Evolutionary conservation across 1,140 invertebrate species (phyloP).

Genomic region (Camponotus pennsylvanicus): DNA sequence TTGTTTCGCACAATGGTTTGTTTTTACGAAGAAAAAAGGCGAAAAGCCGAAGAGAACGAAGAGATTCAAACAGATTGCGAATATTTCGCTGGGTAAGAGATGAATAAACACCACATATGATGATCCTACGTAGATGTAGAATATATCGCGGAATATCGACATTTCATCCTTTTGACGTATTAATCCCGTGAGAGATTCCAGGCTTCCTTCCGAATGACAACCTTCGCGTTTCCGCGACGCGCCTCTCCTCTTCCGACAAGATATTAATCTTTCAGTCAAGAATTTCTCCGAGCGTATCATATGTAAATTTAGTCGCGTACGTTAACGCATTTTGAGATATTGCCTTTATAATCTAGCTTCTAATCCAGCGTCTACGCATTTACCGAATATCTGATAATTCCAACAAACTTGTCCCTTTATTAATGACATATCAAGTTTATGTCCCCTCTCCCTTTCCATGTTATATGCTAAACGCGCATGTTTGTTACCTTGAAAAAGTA

Average conservation of each 20-base stretch:
- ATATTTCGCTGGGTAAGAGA: slow-evolving; percentile 2
- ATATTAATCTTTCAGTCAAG: slow-evolving; percentile 6
- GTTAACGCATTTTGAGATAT: background rate
- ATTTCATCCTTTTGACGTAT: slow-evolving; percentile 36
- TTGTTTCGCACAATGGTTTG: slow-evolving; percentile 21
- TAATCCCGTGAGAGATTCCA: slow-evolving; percentile 1
- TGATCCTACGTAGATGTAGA: background rate
- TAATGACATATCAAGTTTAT: background rate
- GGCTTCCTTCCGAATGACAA: background rate
- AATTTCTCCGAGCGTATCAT: background rate
- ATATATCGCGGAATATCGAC: background rate
- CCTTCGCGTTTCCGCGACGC: background rate
- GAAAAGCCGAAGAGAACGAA: slow-evolving; percentile 4
- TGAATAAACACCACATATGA: slow-evolving; percentile 1
- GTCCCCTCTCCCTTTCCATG: background rate
- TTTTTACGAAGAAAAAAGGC: background rate
- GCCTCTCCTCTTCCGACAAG: background rate
- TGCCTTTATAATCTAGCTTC: background rate
- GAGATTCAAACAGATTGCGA: slow-evolving; percentile 31
- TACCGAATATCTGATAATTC: slow-evolving; percentile 39
- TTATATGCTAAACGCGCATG: background rate
- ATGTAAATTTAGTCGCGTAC: slow-evolving; percentile 1
- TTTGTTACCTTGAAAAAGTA: slow-evolving; percentile 8
- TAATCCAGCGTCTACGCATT: slow-evolving; percentile 7
- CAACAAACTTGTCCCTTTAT: background rate